These are phyloP conservation scores for Diadegma fenestrale DNA, from an alignment of 2,888 invertebrate genomes.

Conservation along the genomic window DNA sequence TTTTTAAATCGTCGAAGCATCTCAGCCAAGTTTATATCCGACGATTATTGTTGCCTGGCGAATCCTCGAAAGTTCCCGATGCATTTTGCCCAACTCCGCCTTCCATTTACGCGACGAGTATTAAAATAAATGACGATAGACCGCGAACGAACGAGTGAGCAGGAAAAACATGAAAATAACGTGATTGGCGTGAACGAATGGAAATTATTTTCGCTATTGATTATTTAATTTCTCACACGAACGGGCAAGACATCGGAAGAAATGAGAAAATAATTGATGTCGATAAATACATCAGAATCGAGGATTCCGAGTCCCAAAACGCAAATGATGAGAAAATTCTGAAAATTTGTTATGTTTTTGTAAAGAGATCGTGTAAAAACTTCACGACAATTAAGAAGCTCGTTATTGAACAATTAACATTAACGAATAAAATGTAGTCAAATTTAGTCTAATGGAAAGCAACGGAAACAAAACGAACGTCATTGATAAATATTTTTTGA, in stretches of 20 bases:
- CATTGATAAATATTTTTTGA: too few species aligned
- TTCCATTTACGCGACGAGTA: neutral
- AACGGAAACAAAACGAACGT: too few species aligned
- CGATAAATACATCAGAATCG: neutral
- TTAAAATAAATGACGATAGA: neutral
- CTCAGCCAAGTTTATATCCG: conserved; percentile 78
- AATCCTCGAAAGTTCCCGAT: conserved; percentile 47
- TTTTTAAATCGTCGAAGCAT: conserved; percentile 67
- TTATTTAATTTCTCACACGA: neutral
- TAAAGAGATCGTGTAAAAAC: too few species aligned
- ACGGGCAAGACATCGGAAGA: neutral
- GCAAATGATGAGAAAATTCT: too few species aligned
- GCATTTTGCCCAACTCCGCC: neutral
- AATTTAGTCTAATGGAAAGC: too few species aligned
- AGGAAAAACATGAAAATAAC: neutral
- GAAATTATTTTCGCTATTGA: neutral
- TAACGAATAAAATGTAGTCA: too few species aligned
- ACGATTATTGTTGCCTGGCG: conserved; percentile 73
- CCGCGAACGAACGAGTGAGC: neutral
- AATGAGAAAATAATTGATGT: neutral
- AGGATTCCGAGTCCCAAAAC: too few species aligned
- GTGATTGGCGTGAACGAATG: neutral
- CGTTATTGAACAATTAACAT: too few species aligned
- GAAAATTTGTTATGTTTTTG: too few species aligned
- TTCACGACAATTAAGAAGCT: too few species aligned